A percentile compares a stretch with the other conserved stretches of the same genome.
phyloP scores from a whole-genome alignment of 2,113 vertebrate species.

The Lasiurus borealis region DNA sequence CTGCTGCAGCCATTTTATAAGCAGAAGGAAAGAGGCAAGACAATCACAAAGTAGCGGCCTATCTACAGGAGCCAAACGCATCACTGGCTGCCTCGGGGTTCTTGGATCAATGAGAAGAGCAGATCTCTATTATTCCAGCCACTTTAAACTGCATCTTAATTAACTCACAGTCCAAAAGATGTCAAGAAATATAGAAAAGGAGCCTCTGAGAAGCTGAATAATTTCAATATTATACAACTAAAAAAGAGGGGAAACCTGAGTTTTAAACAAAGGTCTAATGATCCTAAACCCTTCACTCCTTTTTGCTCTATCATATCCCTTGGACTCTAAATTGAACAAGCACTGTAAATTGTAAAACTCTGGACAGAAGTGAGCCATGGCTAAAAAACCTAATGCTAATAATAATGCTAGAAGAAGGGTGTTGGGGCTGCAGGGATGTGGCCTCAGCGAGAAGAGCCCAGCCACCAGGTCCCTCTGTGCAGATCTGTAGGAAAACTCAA shows the following conservation, averaged over 20 bases:
- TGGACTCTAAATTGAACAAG: neutral
- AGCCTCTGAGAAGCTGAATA: neutral
- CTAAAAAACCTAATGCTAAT: neutral
- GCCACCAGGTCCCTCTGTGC: neutral
- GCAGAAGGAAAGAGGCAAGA: neutral
- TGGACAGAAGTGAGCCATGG: neutral
- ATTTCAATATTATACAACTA: neutral
- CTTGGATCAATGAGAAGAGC: neutral
- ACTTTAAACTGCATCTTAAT: neutral
- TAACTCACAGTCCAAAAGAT: neutral
- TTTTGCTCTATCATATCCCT: neutral
- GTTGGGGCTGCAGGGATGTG: neutral
- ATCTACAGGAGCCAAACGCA: neutral
- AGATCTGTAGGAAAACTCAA: neutral
- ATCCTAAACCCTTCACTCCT: neutral
- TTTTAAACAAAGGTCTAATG: neutral
- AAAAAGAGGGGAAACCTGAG: neutral
- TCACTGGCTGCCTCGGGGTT: neutral
- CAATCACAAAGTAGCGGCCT: neutral
- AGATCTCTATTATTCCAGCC: neutral
- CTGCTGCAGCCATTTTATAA: neutral
- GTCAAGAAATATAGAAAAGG: neutral
- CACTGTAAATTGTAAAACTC: neutral
- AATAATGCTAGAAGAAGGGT: neutral
- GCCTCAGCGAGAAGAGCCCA: accelerated